Base-by-base conservation (phyloP, 2,797 vertebrate genomes). In the Synaphobranchus kaupii region DNA sequence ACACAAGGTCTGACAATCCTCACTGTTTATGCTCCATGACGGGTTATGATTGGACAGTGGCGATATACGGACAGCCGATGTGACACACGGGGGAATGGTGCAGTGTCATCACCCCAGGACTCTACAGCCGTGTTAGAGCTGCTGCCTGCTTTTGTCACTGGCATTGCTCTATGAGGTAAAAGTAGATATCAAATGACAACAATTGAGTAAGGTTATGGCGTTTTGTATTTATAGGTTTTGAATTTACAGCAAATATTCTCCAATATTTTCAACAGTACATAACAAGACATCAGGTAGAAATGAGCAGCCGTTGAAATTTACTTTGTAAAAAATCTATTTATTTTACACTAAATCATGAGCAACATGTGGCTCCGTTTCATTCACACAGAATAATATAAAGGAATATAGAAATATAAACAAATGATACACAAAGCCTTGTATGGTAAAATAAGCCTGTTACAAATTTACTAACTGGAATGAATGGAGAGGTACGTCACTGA, bases 221-320 rank as follows among this genome's bases (percentile, higher is more conserved):
- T 63, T 5, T 68, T n/a, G 68, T 34, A 9, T 73, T 73, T 73
- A 73, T 73, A 31, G 31, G 9, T 34, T 73, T 31, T 31, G 31
- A 12, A 95, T 0, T 94, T 92, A 0, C 95, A 96, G 0, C 93
- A 92, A 0, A 20, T 39, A 3, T 44, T 13, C 73, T 44, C 73
- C 9, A 34, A 39, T 73, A 39, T 56, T 56, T 56, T 13, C 15
- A 56, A 56, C 54, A 56, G 54, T 56, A 54, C 13, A 54, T 54
- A 56, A 78, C n/a, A 78, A 48, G 6, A 81, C 1, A 48, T 48
- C 39, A 22, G 76, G 1, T 25, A 13, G 17, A 76, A 48, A 50
- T 81, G 8, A 81, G 28, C n/a, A 50, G 78, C 78, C 3, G 4
- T 48, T 25, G 22, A 7, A 44, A 81, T 81, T 44, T 50, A 22